Evolutionary conservation across 2,797 vertebrate genomes (phyloP), one percentile per base, ranked within the genome.

Genomic region (Xenops minutus): DNA sequence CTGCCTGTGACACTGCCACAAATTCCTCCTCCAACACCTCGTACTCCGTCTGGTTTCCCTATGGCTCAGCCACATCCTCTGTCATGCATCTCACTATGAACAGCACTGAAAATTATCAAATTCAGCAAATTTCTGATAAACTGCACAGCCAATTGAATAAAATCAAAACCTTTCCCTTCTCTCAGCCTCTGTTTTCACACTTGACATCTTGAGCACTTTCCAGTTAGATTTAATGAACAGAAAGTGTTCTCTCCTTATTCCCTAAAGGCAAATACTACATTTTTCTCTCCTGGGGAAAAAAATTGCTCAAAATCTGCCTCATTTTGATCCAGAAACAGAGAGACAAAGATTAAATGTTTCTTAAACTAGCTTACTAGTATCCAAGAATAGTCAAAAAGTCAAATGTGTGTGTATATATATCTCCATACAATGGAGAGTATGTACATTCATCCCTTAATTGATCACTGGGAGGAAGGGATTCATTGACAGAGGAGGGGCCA

Each of bases 41-140:
- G 3, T 1, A 1, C 37, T 30, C 59, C 2, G 0, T 3, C 22
- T 27, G 8, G 0, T 30, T 43, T n/a, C 34, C 48, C 48, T 17
- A 12, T 0, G 32, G 46, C 59, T 49, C 59, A 52, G 11, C 43
- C 44, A 23, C 3, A 1, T 19, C 48, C 43, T 32, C 12, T 14
- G 34, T 18, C 8, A 9, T 3, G 26, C 37, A 41, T 8, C 62
- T 49, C 54, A 12, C 63, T 10, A 12, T 3, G 26, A 79, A 21
- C 36, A 59, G 56, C 59, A 21, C 2, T 5, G 52, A 43, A 49
- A 82, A 67, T 37, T 49, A 56, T 1, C 21, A 39, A 63, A 75
- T 52, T 22, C 4, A 27, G 22, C 52, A 49, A 27, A 62, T 7
- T 32, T 30, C 79, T 63, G 44, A 74, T 20, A 67, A 71, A 73